Evolutionary conservation across 2,888 invertebrate species (phyloP).

Genomic region (Troides oblongomaculatus): DNA sequence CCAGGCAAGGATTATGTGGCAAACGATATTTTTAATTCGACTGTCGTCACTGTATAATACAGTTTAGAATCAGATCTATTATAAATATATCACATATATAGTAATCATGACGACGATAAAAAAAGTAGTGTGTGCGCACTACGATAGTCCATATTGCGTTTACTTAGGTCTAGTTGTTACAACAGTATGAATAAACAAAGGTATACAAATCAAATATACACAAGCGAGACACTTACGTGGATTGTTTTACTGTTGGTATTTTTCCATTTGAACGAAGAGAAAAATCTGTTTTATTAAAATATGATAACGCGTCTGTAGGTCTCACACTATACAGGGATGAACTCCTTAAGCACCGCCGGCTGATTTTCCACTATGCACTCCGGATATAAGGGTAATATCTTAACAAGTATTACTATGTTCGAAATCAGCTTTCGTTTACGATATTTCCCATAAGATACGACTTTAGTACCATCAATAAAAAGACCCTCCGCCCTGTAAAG

Average conservation of each 20-base stretch:
- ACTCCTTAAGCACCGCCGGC: too few species aligned
- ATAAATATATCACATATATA: background rate
- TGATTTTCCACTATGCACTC: too few species aligned
- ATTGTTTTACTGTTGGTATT: background rate
- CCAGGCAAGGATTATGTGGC: too few species aligned
- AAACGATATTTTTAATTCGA: too few species aligned
- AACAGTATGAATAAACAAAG: background rate
- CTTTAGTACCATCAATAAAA: too few species aligned
- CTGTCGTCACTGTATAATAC: too few species aligned
- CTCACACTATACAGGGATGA: too few species aligned
- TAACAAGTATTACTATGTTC: too few species aligned
- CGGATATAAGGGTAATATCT: too few species aligned
- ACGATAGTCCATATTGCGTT: slow-evolving; percentile 6
- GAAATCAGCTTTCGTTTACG: too few species aligned
- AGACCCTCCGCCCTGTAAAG: too few species aligned
- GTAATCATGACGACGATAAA: background rate
- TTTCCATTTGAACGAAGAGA: background rate
- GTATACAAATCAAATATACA: background rate
- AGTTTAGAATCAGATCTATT: background rate
- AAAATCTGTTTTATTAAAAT: background rate
- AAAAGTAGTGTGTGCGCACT: background rate
- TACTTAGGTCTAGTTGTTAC: background rate
- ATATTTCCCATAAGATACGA: too few species aligned
- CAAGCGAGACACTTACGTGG: background rate
- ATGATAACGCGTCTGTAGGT: background rate